Evolutionary conservation across 2,113 vertebrate species (phyloP), one percentile per base, ranked within the genome.

Genomic region (Alexandromys fortis): DNA sequence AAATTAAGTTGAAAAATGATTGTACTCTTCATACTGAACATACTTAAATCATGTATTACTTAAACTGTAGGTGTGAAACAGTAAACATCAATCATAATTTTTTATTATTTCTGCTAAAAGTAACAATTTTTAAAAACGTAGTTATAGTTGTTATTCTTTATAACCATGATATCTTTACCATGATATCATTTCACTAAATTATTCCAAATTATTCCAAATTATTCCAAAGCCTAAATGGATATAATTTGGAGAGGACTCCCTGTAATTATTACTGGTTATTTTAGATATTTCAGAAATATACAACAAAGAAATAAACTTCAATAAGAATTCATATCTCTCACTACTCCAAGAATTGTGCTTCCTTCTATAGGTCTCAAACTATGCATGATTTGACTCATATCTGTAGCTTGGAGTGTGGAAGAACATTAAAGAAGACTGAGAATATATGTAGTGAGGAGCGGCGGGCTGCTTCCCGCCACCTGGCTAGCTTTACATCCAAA

Each of bases 271-370:
- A 67, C 68, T 68, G 28, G 5, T 22, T 58, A 55, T 75, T 92
- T 94, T 67, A 95, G 47, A 55, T 87, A 95, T 26, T 82, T 96
- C 45, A 81, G 8, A 92, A 96, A 81, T 63, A 81, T 72, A 8
- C n/a, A 90, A 52, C 4, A 72, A 92, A 28, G 10, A 67, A 49
- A 72, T 70, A 7, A 42, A 82, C 81, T 81, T 88, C 90, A 94
- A 26, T 38, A 92, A 92, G 9, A 90, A 47, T 61, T 76, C 58
- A 65, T 52, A 17, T 24, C 45, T 94, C 1, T 93, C 22, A 61
- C 3, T 86, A 30, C 73, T 61, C 4, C 19, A 49, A 2, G 89
- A 82, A 86, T 92, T 67, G 38, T 70, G 17, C 55, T 76, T 87
- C 55, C 4, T 86, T 86, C 72, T 90, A 22, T 72, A 26, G 17